These are phyloP conservation scores for Ochropleura leucogaster DNA, from an alignment of 2,888 invertebrate genomes.

Conservation along the genomic window DNA sequence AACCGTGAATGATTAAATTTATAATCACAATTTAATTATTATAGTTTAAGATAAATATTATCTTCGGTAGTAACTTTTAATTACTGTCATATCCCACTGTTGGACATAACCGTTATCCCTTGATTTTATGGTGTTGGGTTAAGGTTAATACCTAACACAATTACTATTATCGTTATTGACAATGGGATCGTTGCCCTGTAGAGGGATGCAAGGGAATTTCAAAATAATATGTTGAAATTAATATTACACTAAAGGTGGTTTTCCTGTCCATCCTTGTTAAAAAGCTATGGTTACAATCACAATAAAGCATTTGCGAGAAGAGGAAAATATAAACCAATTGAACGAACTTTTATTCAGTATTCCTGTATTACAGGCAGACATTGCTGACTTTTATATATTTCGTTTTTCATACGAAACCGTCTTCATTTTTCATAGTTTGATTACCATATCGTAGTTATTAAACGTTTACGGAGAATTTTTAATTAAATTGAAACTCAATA, in stretches of 20 bases:
- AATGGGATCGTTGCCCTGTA: conserved; percentile 4
- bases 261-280: not conserved
- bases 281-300: not conserved
- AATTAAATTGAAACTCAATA: conserved; percentile 15
- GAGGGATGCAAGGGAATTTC: too few relatives aligned
- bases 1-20: not conserved
- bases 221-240: not conserved
- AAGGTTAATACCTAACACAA: conserved; percentile 17
- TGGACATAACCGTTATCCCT: conserved; percentile 33
- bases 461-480: not conserved
- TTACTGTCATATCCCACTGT: conserved; percentile 3
- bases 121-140: conserved; percentile 23
- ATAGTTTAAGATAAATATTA: conserved; percentile 10
- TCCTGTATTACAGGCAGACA: too few relatives aligned
- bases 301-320: not conserved
- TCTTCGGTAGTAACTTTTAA: not conserved
- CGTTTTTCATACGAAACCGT: not conserved
- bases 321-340: conserved; percentile 22
- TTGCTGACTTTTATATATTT: not conserved
- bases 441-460: not conserved
- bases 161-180: conserved; percentile 24
- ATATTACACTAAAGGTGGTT: not conserved
- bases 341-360: not conserved
- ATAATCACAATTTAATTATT: not conserved
- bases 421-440: conserved; percentile 6